These are phyloP conservation scores for Brienomyrus brachyistius DNA, from an alignment of 2,113 vertebrate species.

Conservation along the genomic window DNA sequence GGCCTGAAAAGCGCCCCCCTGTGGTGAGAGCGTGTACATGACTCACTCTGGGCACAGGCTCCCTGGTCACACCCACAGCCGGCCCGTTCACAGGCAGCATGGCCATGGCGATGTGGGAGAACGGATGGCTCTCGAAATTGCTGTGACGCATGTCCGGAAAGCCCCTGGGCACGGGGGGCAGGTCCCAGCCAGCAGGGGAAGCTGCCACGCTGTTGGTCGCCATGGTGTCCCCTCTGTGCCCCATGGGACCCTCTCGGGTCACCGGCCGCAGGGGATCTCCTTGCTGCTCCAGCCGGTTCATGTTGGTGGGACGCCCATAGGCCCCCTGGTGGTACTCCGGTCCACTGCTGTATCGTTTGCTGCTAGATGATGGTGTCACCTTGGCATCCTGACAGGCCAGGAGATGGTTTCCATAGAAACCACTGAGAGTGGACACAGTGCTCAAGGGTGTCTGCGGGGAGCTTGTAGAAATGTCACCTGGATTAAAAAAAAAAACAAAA, in stretches of 20 bases:
- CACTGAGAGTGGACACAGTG: constrained; percentile 57
- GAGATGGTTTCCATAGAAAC: constrained; percentile 57
- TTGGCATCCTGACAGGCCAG: constrained; percentile 55
- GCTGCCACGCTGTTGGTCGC: constrained; percentile 58
- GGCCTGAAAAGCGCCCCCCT: constrained; percentile 49
- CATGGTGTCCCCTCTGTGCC: constrained; percentile 57
- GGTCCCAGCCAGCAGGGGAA: constrained; percentile 66
- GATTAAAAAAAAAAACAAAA: constrained; percentile 41
- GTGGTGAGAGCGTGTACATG: constrained; percentile 54
- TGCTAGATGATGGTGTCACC: constrained; percentile 53
- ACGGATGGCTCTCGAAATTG: constrained; percentile 62
- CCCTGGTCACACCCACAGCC: constrained; percentile 54
- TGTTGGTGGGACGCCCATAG: constrained; percentile 49
- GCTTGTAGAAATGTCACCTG: constrained; percentile 51
- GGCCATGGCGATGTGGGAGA: constrained; percentile 65
- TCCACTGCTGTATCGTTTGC: constrained; percentile 51
- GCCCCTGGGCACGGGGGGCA: constrained; percentile 63
- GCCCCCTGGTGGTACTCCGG: constrained; percentile 53
- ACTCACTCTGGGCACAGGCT: constrained; percentile 61
- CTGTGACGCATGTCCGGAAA: constrained; percentile 59
- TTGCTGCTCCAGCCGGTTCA: constrained; percentile 55
- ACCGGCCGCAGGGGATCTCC: constrained; percentile 34
- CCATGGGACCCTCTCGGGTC: constrained; percentile 39
- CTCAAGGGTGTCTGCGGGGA: constrained; percentile 58
- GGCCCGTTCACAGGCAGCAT: constrained; percentile 68